Evolutionary conservation across 2,888 invertebrate species (phyloP).

Genomic region (Fragum whitleyi): DNA sequence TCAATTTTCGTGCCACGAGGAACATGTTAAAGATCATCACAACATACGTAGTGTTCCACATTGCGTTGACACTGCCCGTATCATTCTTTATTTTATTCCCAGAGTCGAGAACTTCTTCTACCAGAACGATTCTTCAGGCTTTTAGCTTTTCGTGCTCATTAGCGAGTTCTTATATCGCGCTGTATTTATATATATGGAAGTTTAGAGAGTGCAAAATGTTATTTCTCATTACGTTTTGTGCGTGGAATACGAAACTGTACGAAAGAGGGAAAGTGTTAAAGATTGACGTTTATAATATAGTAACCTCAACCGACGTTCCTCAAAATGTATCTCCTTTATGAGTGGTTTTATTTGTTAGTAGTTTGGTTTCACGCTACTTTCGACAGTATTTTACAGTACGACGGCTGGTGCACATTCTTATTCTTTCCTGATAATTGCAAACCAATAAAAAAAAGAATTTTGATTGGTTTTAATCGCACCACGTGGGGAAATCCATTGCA

Average conservation of each 20-base stretch:
- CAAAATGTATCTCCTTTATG: neutral
- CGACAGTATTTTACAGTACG: too few relatives aligned
- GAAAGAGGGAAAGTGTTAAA: neutral
- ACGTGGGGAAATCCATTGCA: too few relatives aligned
- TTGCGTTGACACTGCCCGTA: neutral
- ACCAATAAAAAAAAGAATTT: too few relatives aligned
- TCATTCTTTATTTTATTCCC: neutral
- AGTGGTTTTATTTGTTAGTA: too few relatives aligned
- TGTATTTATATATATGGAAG: neutral
- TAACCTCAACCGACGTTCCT: neutral
- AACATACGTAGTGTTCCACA: neutral
- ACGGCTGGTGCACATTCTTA: too few relatives aligned
- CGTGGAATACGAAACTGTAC: neutral
- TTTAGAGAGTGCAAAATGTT: slow-evolving; percentile 1
- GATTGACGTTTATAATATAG: neutral
- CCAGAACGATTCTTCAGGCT: neutral
- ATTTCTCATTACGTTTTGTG: neutral
- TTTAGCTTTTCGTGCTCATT: neutral
- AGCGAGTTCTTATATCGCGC: neutral
- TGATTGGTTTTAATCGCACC: too few relatives aligned
- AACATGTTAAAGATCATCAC: neutral
- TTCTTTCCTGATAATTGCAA: too few relatives aligned
- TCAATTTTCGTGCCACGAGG: neutral
- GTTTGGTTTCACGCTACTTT: too few relatives aligned
- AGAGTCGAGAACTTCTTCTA: neutral